Evolutionary conservation across 1,140 invertebrate genomes (phyloP).

Genomic region (Heliothis subflexa): DNA sequence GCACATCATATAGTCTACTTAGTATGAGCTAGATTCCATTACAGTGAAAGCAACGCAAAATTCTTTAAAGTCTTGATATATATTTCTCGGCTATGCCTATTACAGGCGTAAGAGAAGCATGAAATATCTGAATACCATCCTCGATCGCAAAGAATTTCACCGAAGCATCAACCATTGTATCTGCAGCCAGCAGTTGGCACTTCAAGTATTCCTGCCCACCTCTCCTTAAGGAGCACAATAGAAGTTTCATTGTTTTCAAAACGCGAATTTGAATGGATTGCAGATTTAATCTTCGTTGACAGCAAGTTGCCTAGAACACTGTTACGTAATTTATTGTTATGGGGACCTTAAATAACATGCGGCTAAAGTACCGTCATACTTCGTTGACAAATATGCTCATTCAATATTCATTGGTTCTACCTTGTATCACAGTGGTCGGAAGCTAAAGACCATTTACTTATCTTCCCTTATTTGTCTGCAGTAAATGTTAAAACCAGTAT

Average conservation of each 20-base stretch:
- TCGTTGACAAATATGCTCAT: slow-evolving; percentile 28
- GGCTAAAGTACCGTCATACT: slow-evolving; percentile 12
- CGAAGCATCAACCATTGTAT: slow-evolving; percentile 46
- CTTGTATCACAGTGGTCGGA: slow-evolving; percentile 5
- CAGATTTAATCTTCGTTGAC: slow-evolving; percentile 69
- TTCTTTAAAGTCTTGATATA: slow-evolving; percentile 7
- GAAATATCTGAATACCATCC: slow-evolving; percentile 39
- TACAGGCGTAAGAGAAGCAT: slow-evolving; percentile 26
- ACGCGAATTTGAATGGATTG: slow-evolving; percentile 71
- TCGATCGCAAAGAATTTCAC: slow-evolving; percentile 39
- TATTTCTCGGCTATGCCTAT: slow-evolving; percentile 12
- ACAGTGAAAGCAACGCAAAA: slow-evolving; percentile 12
- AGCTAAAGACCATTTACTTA: slow-evolving; percentile 19
- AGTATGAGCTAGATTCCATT: slow-evolving; percentile 7
- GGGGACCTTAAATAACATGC: slow-evolving; percentile 32
- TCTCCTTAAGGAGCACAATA: slow-evolving; percentile 73
- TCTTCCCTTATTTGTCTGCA: slow-evolving; percentile 42
- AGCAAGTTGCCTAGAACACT: slow-evolving; percentile 45
- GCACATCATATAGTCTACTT: not conserved
- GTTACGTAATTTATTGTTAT: slow-evolving; percentile 54
- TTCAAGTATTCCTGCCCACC: slow-evolving; percentile 67
- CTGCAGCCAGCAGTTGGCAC: slow-evolving; percentile 62
- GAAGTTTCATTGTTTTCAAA: slow-evolving; percentile 68
- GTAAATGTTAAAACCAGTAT: slow-evolving; percentile 31
- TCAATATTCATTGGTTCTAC: slow-evolving; percentile 21